Evolutionary conservation across 53 echinoderm and acorn worm species (phyloP).

Genomic region (Apostichopus leukothele): DNA sequence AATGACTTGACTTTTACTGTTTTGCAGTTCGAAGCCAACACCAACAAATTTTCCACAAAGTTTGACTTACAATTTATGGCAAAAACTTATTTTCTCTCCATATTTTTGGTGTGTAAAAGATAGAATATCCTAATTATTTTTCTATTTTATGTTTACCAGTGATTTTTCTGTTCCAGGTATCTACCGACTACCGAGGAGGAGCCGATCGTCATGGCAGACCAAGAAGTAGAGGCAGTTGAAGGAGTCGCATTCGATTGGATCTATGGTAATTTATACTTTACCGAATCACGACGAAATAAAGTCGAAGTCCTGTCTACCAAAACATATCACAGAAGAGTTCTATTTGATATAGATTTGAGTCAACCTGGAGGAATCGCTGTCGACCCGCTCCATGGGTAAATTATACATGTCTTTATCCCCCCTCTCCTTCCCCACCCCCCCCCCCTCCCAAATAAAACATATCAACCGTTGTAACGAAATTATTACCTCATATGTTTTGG

Average conservation of each 20-base stretch:
- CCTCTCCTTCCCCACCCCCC: background rate
- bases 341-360: background rate
- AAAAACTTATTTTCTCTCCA: too few relatives aligned
- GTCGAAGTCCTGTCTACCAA: conserved; percentile 7
- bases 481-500: too few relatives aligned
- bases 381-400: conserved; percentile 26
- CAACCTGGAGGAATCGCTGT: conserved; percentile 36
- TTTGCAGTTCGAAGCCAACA: too few relatives aligned
- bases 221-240: conserved; percentile 14
- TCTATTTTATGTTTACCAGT: too few relatives aligned
- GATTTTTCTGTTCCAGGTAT: background rate
- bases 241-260: conserved; percentile 45
- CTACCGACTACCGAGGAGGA: background rate
- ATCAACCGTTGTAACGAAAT: too few relatives aligned
- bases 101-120: too few relatives aligned
- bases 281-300: conserved; percentile 5
- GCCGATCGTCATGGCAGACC: background rate
- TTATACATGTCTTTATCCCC: background rate
- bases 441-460: too few relatives aligned
- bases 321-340: background rate
- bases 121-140: too few relatives aligned
- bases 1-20: too few relatives aligned
- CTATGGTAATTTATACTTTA: conserved; percentile 40
- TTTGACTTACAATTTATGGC: too few relatives aligned
- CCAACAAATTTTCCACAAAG: too few relatives aligned